Percentiles rank a stretch among this genome's conserved stretches.
These are phyloP conservation scores for Pseudomyrmex dendroicus DNA, from an alignment of 1,140 invertebrate genomes.

Conservation along the genomic window DNA sequence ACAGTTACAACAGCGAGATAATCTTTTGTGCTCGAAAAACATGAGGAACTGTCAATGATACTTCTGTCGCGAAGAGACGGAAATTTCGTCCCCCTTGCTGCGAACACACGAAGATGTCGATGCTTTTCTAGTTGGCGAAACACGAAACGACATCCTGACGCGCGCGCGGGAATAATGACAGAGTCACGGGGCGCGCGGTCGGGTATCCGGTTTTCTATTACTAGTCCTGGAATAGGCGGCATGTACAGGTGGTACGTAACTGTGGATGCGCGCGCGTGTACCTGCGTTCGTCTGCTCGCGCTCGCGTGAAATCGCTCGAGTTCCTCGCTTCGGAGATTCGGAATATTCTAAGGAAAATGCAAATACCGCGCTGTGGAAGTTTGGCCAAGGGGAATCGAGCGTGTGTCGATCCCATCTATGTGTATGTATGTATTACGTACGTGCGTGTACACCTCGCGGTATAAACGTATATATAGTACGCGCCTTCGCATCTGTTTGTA, in stretches of 20 bases:
- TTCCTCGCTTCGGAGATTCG: conserved; percentile 50
- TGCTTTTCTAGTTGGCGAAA: not conserved
- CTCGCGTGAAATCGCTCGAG: conserved; percentile 36
- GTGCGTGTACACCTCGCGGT: conserved; percentile 2
- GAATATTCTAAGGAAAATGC: conserved; percentile 76
- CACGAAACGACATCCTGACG: not conserved
- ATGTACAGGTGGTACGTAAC: not conserved
- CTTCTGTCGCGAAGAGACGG: not conserved
- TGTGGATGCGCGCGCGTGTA: not conserved
- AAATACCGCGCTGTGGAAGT: conserved; percentile 70
- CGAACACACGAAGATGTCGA: not conserved
- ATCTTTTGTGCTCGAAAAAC: not conserved
- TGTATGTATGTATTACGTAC: conserved; percentile 26
- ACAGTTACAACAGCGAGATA: not conserved
- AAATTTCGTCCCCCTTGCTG: not conserved
- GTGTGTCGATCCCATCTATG: conserved; percentile 38
- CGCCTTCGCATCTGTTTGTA: conserved; percentile 64
- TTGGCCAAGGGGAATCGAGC: conserved; percentile 71
- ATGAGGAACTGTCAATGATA: not conserved
- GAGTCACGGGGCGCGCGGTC: not conserved
- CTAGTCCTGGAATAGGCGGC: not conserved
- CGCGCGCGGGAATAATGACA: conserved; percentile 20
- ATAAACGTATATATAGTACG: conserved; percentile 19
- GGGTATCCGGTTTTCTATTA: conserved; percentile 63
- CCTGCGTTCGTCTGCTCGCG: not conserved